Evolutionary conservation across 2,888 invertebrate species (phyloP), one percentile per base, ranked within the genome.

Genomic region (Noctua comes): DNA sequence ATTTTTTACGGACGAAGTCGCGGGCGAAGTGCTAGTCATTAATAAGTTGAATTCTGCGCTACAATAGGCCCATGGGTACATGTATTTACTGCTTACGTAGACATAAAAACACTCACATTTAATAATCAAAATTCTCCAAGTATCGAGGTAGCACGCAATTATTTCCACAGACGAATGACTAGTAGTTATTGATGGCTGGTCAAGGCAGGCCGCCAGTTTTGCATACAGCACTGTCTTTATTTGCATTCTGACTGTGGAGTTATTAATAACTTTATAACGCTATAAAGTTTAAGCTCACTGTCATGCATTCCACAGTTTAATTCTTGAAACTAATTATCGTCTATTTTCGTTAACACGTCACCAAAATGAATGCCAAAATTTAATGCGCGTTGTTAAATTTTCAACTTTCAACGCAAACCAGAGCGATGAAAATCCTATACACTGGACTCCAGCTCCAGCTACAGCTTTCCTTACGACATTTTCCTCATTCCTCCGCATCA

Each of bases 71-170:
- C 7, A 43, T 43, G 11, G 11, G 11, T 11, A 51, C 21, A 21
- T 51, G 7, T 21, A 21, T 51, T 21, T 51, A 54, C 24, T 24
- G 24, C 11, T 24, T 21, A 24, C 8, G 24, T 21, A 24, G 24
- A 10, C 54, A 54, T 54, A 54, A 54, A 51, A 54, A 6, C 4
- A 54, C 54, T 24, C 54, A 24, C n/a, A 54, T 11, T 57, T 11
- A 54, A 54, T 54, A 8, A 24, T 51, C 21, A 54, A 24, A 54
- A 54, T 54, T n/a, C 10, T n/a, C 21, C 31, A 24, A 21, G 11
- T 65, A 80, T 73, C 40, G 85, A 70, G 69, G 74, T 64, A 74
- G 82, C 85, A 64, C 70, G 70, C 36, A 24, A 71, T 31, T 3
- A 54, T 65, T 10, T 40, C 62, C 24, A 18, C 16, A 54, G 46